Conservation (phyloP, 2,797 vertebrate species). For the Hemibagrus guttatus region DNA sequence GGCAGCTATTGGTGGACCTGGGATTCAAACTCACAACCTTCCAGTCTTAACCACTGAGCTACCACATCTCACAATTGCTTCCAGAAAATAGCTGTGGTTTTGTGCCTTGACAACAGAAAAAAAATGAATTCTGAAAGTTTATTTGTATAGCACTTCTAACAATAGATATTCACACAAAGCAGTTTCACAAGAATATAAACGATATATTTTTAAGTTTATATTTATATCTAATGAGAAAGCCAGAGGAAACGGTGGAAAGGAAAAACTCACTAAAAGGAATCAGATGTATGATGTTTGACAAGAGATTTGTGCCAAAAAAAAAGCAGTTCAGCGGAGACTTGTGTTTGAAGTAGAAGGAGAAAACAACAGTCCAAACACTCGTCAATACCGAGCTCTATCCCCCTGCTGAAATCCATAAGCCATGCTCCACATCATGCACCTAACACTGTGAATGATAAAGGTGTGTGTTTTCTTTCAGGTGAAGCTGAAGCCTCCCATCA, state of each 20-base stretch:
- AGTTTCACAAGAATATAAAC: too few species aligned
- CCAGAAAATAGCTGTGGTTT: background rate
- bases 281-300: background rate
- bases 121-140: too few species aligned
- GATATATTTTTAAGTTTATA: too few species aligned
- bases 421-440: slow-evolving; percentile 9
- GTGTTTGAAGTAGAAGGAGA: background rate
- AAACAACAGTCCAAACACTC: slow-evolving; percentile 3
- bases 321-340: background rate
- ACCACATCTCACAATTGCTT: too few species aligned
- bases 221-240: too few species aligned
- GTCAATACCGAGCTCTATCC: background rate
- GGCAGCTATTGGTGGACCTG: too few species aligned
- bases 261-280: too few species aligned
- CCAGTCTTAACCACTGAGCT: too few species aligned
- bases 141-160: too few species aligned
- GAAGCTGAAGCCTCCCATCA: slow-evolving; percentile 76
- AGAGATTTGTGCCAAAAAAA: background rate
- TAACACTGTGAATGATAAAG: slow-evolving; percentile 10
- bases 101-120: background rate
- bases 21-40: too few species aligned
- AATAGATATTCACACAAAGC: too few species aligned
- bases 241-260: too few species aligned
- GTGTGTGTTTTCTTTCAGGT: slow-evolving; percentile 61
- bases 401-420: background rate